A percentile compares a stretch with the other conserved stretches of the same genome.
phyloP scores from a whole-genome alignment of 2,113 vertebrate species.

The Hydrochoerus hydrochaeris region DNA sequence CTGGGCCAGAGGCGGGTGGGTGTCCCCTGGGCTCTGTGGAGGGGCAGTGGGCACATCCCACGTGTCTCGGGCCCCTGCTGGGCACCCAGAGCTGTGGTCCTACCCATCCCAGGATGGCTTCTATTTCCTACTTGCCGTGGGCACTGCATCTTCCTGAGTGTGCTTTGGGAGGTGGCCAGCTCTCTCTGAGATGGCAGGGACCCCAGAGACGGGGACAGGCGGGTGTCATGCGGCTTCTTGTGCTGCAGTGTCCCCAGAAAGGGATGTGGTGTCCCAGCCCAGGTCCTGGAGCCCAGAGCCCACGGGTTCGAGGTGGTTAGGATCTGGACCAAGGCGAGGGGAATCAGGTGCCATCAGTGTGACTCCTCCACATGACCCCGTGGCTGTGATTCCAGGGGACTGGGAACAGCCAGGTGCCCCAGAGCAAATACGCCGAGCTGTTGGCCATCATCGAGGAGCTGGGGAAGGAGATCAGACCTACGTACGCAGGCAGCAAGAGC shows the following conservation, averaged over 20 bases:
- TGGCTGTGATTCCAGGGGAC: conserved; percentile 87
- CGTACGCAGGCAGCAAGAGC: conserved; percentile 98
- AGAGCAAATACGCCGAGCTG: conserved; percentile 99
- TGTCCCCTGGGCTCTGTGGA: neutral
- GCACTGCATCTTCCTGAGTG: too few species aligned
- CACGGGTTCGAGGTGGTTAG: too few species aligned
- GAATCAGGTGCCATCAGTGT: neutral
- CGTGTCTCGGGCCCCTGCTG: neutral
- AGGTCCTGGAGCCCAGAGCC: neutral
- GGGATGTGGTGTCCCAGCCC: fast-evolving
- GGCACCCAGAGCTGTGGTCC: neutral
- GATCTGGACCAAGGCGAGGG: neutral
- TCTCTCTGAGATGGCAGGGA: neutral
- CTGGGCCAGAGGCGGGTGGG: neutral
- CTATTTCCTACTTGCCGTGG: neutral
- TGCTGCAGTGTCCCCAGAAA: neutral
- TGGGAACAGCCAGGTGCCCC: conserved; percentile 95
- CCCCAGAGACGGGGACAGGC: neutral
- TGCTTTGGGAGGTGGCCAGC: neutral
- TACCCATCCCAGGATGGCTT: neutral
- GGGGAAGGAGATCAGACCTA: conserved; percentile 98
- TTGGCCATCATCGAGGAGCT: conserved; percentile 98
- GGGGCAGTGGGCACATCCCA: neutral
- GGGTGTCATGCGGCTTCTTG: neutral
- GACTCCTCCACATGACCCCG: neutral